A percentile compares a stretch with the other conserved stretches of the same genome.
These are phyloP conservation scores for Cynocephalus volans DNA, from an alignment of 2,113 vertebrate genomes.

Conservation along the genomic window DNA sequence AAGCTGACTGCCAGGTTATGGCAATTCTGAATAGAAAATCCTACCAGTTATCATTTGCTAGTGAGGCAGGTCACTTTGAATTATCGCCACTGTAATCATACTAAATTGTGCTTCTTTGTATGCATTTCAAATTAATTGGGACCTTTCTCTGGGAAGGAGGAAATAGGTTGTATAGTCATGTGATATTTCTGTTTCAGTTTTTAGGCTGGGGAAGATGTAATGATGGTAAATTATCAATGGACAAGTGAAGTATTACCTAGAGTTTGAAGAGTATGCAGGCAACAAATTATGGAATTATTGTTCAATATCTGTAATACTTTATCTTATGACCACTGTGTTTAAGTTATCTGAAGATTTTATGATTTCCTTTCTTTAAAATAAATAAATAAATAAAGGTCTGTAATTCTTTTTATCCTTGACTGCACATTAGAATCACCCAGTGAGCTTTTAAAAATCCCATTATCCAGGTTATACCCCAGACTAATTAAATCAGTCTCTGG, in stretches of 20 bases:
- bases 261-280: background rate
- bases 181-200: background rate
- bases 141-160: background rate
- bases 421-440: conserved; percentile 43
- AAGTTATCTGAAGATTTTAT: background rate
- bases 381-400: background rate
- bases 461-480: conserved; percentile 42
- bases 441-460: conserved; percentile 61
- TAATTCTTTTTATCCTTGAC: background rate
- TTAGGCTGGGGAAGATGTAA: background rate
- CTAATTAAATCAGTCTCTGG: conserved; percentile 65
- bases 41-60: background rate
- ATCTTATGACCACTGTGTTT: conserved; percentile 4
- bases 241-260: background rate
- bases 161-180: background rate
- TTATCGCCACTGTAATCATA: background rate
- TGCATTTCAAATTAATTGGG: conserved; percentile 12
- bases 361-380: background rate
- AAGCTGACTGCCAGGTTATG: background rate
- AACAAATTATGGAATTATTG: background rate
- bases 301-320: background rate
- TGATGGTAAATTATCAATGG: background rate
- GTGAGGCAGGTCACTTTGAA: background rate
- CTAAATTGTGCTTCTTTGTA: background rate
- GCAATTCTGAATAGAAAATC: conserved; percentile 28